These are phyloP conservation scores for Nasua narica DNA, from an alignment of 2,797 vertebrate species.

Conservation along the genomic window DNA sequence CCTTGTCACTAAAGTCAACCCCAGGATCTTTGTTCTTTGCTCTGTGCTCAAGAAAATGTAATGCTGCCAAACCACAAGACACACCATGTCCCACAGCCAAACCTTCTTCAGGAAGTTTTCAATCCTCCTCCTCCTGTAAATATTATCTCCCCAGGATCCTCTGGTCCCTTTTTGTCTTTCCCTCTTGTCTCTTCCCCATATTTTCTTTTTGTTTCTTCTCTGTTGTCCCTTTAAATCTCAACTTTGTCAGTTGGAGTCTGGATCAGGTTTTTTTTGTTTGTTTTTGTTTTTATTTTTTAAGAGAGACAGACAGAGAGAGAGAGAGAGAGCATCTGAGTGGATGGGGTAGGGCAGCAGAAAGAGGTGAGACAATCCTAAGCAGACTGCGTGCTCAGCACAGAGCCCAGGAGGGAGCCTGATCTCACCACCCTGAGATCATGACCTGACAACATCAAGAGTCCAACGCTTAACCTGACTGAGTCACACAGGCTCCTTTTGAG, in stretches of 20 bases:
- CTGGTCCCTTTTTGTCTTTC: not conserved
- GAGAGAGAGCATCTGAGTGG: not conserved
- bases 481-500: not conserved
- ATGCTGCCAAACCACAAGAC: not conserved
- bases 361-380: not conserved
- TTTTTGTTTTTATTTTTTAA: not conserved
- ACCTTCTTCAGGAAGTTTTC: not conserved
- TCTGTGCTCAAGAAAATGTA: not conserved
- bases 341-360: not conserved
- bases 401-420: not conserved
- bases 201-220: not conserved
- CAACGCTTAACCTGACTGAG: not conserved
- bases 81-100: not conserved
- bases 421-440: not conserved
- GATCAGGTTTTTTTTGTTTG: not conserved
- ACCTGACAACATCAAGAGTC: not conserved
- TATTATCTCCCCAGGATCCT: not conserved
- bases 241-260: not conserved
- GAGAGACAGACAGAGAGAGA: not conserved
- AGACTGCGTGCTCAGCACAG: not conserved
- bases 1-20: not conserved
- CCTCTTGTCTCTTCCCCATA: rapidly evolving
- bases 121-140: rapidly evolving
- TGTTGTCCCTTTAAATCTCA: not conserved
- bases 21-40: too few species aligned